These are phyloP conservation scores for Myotis brandtii DNA, from an alignment of 2,113 vertebrate species.

Conservation along the genomic window DNA sequence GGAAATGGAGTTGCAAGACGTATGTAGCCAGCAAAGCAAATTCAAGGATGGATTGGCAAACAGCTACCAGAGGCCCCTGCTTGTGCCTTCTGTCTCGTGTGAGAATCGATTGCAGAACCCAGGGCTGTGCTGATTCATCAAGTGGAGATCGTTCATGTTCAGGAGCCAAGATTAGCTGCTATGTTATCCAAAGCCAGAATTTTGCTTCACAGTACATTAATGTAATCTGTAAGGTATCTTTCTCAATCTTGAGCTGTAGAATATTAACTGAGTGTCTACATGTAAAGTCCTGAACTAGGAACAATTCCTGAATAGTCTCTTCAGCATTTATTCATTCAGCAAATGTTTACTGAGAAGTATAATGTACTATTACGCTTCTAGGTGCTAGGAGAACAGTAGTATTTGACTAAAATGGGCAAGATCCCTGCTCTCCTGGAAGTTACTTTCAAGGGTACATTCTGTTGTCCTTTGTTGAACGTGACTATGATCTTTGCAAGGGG, in stretches of 20 bases:
- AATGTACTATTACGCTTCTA: neutral
- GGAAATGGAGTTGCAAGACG: neutral
- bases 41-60: neutral
- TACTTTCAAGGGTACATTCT: neutral
- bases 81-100: neutral
- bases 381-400: neutral
- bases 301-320: neutral
- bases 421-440: neutral
- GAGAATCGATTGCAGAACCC: neutral
- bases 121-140: neutral
- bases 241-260: neutral
- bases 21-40: neutral
- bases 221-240: neutral
- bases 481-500: neutral
- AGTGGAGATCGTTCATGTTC: neutral
- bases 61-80: neutral
- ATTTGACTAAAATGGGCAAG: neutral
- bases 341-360: neutral
- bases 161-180: neutral
- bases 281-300: neutral
- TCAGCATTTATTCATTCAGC: neutral
- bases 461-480: neutral
- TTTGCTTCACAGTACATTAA: neutral
- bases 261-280: neutral
- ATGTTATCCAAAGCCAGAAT: neutral